phyloP scores from a whole-genome alignment of 2,888 invertebrate genomes.

The Drosophila anceps region DNA sequence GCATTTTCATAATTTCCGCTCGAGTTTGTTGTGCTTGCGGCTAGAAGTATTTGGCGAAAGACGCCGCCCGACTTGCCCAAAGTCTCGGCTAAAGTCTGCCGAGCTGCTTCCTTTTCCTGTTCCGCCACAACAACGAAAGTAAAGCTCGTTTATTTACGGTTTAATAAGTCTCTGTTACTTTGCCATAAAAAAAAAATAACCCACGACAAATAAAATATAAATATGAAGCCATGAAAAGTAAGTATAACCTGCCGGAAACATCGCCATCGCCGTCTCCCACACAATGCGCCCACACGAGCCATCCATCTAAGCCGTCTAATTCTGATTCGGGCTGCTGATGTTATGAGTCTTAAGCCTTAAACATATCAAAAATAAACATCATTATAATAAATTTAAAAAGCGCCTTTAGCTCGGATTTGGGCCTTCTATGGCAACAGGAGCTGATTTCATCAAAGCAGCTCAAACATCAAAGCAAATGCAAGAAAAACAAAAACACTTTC shows the following conservation, averaged over 20 bases:
- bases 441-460: conserved; percentile 57
- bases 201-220: conserved; percentile 51
- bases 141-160: conserved; percentile 65
- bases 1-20: conserved; percentile 78
- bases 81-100: conserved; percentile 8
- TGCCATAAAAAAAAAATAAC: conserved; percentile 13
- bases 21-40: conserved; percentile 37
- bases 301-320: conserved; percentile 16
- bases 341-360: conserved; percentile 12
- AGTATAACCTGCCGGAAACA: conserved; percentile 29
- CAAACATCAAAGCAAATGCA: conserved; percentile 57
- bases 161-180: conserved; percentile 57
- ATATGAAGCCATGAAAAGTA: conserved; percentile 48
- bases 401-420: conserved; percentile 40
- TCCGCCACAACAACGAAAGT: conserved; percentile 41
- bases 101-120: conserved; percentile 46
- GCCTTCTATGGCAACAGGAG: conserved; percentile 5
- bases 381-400: conserved; percentile 65
- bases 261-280: neutral
- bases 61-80: conserved; percentile 12
- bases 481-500: neutral
- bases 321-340: conserved; percentile 15
- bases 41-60: conserved; percentile 41
- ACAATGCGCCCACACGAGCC: neutral
- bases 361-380: conserved; percentile 47